Evolutionary conservation across 2,113 vertebrate genomes (phyloP).

Genomic region (Corvus moneduloides): DNA sequence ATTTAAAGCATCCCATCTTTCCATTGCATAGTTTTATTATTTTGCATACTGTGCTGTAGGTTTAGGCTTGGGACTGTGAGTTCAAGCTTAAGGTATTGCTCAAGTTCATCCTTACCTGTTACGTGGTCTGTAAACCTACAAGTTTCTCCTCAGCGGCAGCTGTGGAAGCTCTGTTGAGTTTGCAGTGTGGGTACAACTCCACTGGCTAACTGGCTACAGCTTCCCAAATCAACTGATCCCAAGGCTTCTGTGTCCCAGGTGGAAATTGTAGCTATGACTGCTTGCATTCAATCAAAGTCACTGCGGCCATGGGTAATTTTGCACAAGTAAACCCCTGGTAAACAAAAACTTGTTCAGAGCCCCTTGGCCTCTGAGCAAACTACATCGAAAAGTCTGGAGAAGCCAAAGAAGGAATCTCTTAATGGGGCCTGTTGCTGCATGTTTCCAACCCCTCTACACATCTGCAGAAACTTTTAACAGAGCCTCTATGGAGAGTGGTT

Average conservation of each 20-base stretch:
- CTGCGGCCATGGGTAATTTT: background rate
- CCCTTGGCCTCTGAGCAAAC: background rate
- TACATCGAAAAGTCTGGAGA: background rate
- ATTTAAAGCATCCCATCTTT: background rate
- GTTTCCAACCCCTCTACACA: background rate
- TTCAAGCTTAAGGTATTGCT: background rate
- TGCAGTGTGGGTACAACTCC: background rate
- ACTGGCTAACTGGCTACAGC: background rate
- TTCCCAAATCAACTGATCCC: background rate
- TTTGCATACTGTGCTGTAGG: background rate
- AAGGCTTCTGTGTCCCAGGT: background rate
- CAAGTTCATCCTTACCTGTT: background rate
- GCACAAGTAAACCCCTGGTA: background rate
- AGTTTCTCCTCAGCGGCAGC: background rate
- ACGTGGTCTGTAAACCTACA: background rate
- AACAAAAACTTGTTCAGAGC: background rate
- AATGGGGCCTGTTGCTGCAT: background rate
- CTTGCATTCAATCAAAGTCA: background rate
- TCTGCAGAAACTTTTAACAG: background rate
- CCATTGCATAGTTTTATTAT: background rate
- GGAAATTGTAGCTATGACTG: background rate
- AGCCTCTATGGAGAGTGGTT: background rate
- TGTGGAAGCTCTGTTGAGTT: background rate
- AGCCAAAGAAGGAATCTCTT: background rate
- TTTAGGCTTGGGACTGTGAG: background rate